phyloP scores from a whole-genome alignment of 2,113 vertebrate genomes.

The Oryzias celebensis region DNA sequence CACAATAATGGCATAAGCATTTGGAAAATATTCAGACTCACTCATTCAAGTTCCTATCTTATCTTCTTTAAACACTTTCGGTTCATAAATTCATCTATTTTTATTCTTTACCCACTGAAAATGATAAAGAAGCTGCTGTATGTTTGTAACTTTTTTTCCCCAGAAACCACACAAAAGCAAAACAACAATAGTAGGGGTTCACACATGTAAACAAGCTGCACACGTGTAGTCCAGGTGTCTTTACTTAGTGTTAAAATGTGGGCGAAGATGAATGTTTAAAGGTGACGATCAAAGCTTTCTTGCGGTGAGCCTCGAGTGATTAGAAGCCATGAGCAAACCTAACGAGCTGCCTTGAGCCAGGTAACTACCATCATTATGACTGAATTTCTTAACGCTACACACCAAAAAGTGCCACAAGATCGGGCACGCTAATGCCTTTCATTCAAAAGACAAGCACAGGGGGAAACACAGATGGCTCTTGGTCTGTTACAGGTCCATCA shows the following conservation, averaged over 20 bases:
- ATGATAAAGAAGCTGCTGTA: not conserved
- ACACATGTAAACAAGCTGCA: too few relatives aligned
- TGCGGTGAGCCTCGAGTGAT: constrained; percentile 57
- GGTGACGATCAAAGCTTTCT: constrained; percentile 57
- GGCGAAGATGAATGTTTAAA: constrained; percentile 32
- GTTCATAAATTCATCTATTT: constrained; percentile 11
- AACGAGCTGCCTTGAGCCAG: constrained; percentile 54
- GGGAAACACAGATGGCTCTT: not conserved
- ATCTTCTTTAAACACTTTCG: constrained; percentile 12
- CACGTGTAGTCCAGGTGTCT: too few relatives aligned
- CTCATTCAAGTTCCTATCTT: not conserved
- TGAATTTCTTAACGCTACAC: constrained; percentile 5
- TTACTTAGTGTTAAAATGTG: too few relatives aligned
- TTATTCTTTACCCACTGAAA: constrained; percentile 6
- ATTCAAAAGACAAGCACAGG: constrained; percentile 46
- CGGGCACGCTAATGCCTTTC: constrained; percentile 27
- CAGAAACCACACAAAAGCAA: too few relatives aligned
- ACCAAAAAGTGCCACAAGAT: constrained; percentile 38
- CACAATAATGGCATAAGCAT: too few relatives aligned
- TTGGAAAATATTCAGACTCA: too few relatives aligned
- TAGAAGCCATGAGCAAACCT: constrained; percentile 55
- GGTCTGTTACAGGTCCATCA: constrained; percentile 30
- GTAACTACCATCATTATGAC: constrained; percentile 47
- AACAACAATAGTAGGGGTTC: too few relatives aligned
- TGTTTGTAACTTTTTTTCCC: not conserved